These are phyloP conservation scores for Anagyrus pseudococci DNA, from an alignment of 2,888 invertebrate genomes.

Conservation along the genomic window DNA sequence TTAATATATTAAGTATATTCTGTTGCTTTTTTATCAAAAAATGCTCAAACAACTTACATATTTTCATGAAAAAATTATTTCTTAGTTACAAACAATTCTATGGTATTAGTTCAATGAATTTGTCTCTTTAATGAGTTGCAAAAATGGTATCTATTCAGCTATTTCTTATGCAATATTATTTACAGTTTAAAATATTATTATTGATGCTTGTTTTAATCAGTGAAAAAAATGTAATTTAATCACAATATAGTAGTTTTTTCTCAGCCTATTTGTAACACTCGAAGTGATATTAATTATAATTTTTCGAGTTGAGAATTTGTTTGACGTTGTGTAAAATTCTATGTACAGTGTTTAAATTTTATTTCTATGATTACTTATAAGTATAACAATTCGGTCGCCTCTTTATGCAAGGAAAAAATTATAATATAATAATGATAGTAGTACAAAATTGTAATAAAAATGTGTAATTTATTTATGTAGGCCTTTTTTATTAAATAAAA, in stretches of 20 bases:
- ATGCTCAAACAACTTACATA: too few species aligned
- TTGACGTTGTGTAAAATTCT: constrained; percentile 29
- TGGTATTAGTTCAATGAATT: too few species aligned
- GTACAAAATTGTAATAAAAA: constrained; percentile 33
- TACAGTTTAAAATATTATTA: constrained; percentile 36
- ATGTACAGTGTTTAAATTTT: constrained; percentile 38
- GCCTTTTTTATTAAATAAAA: constrained; percentile 17
- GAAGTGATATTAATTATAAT: constrained; percentile 25
- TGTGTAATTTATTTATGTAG: too few species aligned
- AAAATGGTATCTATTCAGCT: constrained; percentile 29
- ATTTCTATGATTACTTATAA: constrained; percentile 33
- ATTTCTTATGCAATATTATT: constrained; percentile 22
- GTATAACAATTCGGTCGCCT: constrained; percentile 36
- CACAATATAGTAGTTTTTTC: constrained; percentile 29
- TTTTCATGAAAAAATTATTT: too few species aligned
- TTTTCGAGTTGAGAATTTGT: constrained; percentile 13
- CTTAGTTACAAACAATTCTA: not conserved
- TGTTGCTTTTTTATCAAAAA: constrained; percentile 6
- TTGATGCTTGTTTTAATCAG: constrained; percentile 21
- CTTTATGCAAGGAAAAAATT: constrained; percentile 29
- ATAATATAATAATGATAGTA: constrained; percentile 31
- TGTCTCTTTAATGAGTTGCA: constrained; percentile 10
- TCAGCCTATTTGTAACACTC: constrained; percentile 31
- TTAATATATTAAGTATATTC: constrained; percentile 16
- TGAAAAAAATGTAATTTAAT: constrained; percentile 38